Evolutionary conservation across 2,888 invertebrate genomes (phyloP), one percentile per base, ranked within the genome.

Genomic region (Coleophora flavipennella): DNA sequence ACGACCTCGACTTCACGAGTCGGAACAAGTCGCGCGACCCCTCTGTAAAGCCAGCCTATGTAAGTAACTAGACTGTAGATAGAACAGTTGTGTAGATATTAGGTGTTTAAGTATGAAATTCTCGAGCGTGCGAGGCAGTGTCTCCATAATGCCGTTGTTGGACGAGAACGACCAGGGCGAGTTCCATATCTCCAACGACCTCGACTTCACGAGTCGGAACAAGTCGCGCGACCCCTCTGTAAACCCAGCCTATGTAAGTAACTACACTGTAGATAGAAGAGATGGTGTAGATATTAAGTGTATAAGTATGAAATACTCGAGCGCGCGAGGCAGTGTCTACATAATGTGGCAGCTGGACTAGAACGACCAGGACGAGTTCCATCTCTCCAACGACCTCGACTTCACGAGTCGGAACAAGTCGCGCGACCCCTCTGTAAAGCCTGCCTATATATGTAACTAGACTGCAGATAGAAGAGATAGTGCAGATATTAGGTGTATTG

Each of bases 111-210:
- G n/a, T n/a, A n/a, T n/a, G n/a, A n/a, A n/a, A n/a, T n/a, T n/a
- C n/a, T n/a, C 20, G 29, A 29, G 10, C 29, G 32, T 8, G 36
- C 33, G 12, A 34, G 36, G 12, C 40, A 33, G 8, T 39, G 34
- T n/a, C n/a, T n/a, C 41, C 3, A 37, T 44, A 12, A 33, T 46
- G 42, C 35, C 42, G 33, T 36, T 39, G 39, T 36, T 44, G 25
- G 31, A 39, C 35, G 43, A 43, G 14, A 45, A 45, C 10, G 43
- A 48, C 14, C 40, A 39, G 28, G 36, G 36, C 6, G 42, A 41
- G 14, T 31, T 38, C 11, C 41, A 35, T 4, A 38, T 39, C 31
- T 38, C 41, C 8, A 27, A 31, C 11, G 47, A 48, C 29, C 39
- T 48, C 8, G 38, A 43, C 27, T 7, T 33, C 14, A 20, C 2